Percentiles rank a stretch among this genome's conserved stretches.
phyloP scores from a whole-genome alignment of 2,888 invertebrate genomes.

The Acleris cristana region DNA sequence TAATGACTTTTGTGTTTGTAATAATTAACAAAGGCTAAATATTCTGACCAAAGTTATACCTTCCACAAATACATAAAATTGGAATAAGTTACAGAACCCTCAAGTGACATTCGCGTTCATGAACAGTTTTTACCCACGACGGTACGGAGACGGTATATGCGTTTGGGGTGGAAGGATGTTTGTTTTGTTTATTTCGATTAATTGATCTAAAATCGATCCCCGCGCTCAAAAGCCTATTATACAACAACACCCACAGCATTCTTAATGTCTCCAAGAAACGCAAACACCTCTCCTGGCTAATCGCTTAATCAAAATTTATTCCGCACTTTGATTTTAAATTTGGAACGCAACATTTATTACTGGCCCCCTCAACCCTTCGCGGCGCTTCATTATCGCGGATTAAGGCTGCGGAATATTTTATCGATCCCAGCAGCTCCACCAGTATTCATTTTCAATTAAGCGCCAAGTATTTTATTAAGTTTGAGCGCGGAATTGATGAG shows the following conservation, averaged over 20 bases:
- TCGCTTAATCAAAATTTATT: slow-evolving; percentile 84
- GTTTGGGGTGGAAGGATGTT: no score
- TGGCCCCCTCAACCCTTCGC: slow-evolving; percentile 78
- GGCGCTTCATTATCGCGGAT: slow-evolving; percentile 81
- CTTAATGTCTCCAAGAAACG: slow-evolving; percentile 62
- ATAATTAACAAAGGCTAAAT: no score
- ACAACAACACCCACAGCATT: slow-evolving; percentile 18
- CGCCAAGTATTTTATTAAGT: slow-evolving; percentile 84
- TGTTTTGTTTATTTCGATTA: no score
- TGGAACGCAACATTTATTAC: slow-evolving; percentile 83
- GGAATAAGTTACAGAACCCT: no score
- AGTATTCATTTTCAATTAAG: slow-evolving; percentile 85
- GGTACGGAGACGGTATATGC: no score
- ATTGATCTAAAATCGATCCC: no score
- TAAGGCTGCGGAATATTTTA: slow-evolving; percentile 83
- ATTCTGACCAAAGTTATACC: no score
- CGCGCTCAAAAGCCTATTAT: no score
- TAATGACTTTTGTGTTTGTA: neutral
- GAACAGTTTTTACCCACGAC: no score
- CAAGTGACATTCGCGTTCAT: no score
- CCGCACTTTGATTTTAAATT: slow-evolving; percentile 84
- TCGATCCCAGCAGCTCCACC: slow-evolving; percentile 72
- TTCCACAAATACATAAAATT: no score
- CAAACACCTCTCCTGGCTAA: slow-evolving; percentile 79
- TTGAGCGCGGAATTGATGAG: slow-evolving; percentile 82